Percentiles rank a stretch among this genome's conserved stretches.
Evolutionary conservation across 2,797 vertebrate species (phyloP).

Genomic region (Myotis myotis): DNA sequence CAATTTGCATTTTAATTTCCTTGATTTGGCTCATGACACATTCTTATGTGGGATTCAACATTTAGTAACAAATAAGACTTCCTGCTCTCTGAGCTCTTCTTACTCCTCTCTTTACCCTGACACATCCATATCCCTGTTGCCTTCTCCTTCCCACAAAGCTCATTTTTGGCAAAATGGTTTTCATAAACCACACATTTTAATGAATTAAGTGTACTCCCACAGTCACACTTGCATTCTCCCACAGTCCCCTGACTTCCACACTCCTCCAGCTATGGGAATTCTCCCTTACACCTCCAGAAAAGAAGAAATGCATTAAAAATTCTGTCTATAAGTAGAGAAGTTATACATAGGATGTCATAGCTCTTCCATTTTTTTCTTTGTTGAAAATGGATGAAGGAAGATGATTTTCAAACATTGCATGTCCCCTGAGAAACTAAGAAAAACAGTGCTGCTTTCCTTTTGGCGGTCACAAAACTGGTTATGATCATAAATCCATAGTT

Average conservation of each 20-base stretch:
- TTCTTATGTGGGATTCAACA: conserved; percentile 70
- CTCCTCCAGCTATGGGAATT: conserved; percentile 55
- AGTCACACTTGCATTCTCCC: conserved; percentile 56
- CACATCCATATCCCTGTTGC: conserved; percentile 43
- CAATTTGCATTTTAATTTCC: conserved; percentile 63
- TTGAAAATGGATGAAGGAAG: conserved; percentile 52
- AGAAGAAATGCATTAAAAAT: conserved; percentile 39
- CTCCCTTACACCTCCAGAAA: conserved; percentile 68
- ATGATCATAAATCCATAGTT: conserved; percentile 30
- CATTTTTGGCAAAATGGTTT: conserved; percentile 55
- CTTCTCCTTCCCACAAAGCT: conserved; percentile 57
- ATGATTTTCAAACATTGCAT: conserved; percentile 60
- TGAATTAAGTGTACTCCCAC: conserved; percentile 71
- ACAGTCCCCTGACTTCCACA: conserved; percentile 46
- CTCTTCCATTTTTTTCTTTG: conserved; percentile 44
- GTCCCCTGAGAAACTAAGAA: conserved; percentile 60
- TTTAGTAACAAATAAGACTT: conserved; percentile 59
- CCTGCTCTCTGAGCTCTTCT: conserved; percentile 10
- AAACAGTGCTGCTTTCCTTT: conserved; percentile 52
- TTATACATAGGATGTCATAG: conserved; percentile 52
- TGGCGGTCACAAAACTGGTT: conserved; percentile 48
- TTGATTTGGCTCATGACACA: conserved; percentile 62
- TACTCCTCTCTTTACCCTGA: neutral
- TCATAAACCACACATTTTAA: conserved; percentile 56
- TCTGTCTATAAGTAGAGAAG: conserved; percentile 73